Evolutionary conservation across 2,113 vertebrate genomes (phyloP).

Genomic region (Columbina picui): DNA sequence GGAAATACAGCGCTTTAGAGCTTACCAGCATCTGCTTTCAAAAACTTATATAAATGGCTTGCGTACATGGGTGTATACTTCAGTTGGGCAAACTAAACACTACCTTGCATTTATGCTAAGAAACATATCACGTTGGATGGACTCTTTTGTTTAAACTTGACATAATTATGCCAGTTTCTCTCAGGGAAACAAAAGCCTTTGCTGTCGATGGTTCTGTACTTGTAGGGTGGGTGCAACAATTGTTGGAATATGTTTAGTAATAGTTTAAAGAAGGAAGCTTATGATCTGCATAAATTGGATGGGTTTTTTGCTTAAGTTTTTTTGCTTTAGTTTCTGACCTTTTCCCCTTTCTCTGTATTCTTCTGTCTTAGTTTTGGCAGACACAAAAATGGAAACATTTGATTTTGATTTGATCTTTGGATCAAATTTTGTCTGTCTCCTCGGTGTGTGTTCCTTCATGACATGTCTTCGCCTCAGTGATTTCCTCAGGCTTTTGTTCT

Average conservation of each 20-base stretch:
- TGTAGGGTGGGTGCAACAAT: background rate
- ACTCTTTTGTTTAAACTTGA: background rate
- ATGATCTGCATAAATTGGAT: background rate
- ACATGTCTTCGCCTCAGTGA: background rate
- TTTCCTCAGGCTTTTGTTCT: conserved; percentile 3
- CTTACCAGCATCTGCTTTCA: background rate
- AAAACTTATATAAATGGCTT: background rate
- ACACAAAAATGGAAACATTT: background rate
- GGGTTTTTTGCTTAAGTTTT: background rate
- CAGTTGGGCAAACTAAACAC: background rate
- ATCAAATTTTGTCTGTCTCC: background rate
- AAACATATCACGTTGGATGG: background rate
- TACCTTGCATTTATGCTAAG: background rate
- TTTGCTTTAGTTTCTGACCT: background rate
- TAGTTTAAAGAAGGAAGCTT: background rate
- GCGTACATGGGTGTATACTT: background rate
- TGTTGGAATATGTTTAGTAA: background rate
- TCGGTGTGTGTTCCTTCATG: background rate
- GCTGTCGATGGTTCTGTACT: background rate
- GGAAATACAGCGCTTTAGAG: background rate
- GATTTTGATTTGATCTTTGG: background rate
- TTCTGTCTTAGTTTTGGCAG: background rate
- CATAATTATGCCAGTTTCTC: background rate
- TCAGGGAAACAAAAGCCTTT: background rate
- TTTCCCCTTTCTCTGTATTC: background rate